Percentiles rank a stretch among this genome's conserved stretches.
Evolutionary conservation across 2,797 vertebrate genomes (phyloP).

Genomic region (Manis crassicaudata): DNA sequence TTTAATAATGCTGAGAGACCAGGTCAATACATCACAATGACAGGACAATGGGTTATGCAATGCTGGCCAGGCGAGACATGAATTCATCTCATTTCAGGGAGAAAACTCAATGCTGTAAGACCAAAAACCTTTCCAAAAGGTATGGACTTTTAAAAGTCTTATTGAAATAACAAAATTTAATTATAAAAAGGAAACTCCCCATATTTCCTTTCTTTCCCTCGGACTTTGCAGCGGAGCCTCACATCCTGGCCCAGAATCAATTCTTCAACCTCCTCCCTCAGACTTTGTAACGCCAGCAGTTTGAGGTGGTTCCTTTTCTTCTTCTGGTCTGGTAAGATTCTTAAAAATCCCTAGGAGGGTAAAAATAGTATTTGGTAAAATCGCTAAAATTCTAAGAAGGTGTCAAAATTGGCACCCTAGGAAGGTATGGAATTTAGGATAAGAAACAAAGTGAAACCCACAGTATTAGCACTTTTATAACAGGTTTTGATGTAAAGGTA

Average conservation of each 20-base stretch:
- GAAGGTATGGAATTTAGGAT: constrained; percentile 56
- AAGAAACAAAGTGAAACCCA: constrained; percentile 35
- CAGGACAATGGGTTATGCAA: background rate
- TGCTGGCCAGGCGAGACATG: background rate
- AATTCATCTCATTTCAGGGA: background rate
- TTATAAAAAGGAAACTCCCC: background rate
- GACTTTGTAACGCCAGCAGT: background rate
- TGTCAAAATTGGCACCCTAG: constrained; percentile 68
- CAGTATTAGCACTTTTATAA: constrained; percentile 37
- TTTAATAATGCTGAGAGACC: background rate
- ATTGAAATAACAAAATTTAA: background rate
- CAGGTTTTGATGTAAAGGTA: background rate
- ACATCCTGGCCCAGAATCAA: background rate
- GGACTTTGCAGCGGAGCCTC: background rate
- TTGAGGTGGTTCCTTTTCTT: background rate
- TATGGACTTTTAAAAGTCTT: background rate
- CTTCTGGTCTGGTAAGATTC: constrained; percentile 61
- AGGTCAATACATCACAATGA: background rate
- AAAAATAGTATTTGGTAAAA: constrained; percentile 74
- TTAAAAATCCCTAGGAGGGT: constrained; percentile 54
- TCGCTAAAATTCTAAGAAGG: constrained; percentile 70
- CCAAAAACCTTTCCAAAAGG: background rate
- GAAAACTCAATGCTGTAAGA: background rate
- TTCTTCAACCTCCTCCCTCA: background rate
- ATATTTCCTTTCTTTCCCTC: too few species aligned